Evolutionary conservation across 2,888 invertebrate genomes (phyloP).

Genomic region (Drosophila rubida): DNA sequence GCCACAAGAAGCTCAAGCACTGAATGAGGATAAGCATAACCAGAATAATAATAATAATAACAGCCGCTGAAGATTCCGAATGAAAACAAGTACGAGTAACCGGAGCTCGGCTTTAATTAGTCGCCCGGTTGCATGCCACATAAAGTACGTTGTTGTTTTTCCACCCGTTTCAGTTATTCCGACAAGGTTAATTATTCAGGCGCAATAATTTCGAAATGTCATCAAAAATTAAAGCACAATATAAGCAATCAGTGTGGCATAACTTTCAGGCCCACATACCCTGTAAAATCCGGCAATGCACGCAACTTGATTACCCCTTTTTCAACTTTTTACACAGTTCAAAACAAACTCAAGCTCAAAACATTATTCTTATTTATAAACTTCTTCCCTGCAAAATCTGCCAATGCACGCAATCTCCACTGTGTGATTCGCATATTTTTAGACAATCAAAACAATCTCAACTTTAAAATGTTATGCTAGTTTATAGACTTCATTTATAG

Average conservation of each 20-base stretch:
- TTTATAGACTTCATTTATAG: too few species aligned
- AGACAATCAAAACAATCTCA: too few species aligned
- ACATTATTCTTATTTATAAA: too few species aligned
- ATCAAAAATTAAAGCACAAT: constrained; percentile 18
- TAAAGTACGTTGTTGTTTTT: constrained; percentile 47
- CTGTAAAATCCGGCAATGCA: too few species aligned
- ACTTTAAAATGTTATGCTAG: too few species aligned
- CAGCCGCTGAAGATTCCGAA: constrained; percentile 13
- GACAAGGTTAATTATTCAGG: constrained; percentile 43
- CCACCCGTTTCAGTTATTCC: background rate
- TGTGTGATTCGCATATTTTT: too few species aligned
- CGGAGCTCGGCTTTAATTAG: constrained; percentile 61
- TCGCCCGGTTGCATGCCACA: constrained; percentile 64
- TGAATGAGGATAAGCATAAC: constrained; percentile 10
- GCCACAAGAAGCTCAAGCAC: background rate
- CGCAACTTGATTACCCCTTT: too few species aligned
- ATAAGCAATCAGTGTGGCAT: constrained; percentile 18
- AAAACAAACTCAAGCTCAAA: too few species aligned
- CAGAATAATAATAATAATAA: background rate
- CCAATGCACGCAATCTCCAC: too few species aligned
- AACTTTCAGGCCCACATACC: background rate
- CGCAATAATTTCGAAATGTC: constrained; percentile 29
- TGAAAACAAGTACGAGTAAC: constrained; percentile 3
- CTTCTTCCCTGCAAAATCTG: too few species aligned
- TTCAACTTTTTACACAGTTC: too few species aligned